A percentile compares a stretch with the other conserved stretches of the same genome.
Conservation (phyloP, 2,888 invertebrate genomes). For the Alloplasta piceator region DNA sequence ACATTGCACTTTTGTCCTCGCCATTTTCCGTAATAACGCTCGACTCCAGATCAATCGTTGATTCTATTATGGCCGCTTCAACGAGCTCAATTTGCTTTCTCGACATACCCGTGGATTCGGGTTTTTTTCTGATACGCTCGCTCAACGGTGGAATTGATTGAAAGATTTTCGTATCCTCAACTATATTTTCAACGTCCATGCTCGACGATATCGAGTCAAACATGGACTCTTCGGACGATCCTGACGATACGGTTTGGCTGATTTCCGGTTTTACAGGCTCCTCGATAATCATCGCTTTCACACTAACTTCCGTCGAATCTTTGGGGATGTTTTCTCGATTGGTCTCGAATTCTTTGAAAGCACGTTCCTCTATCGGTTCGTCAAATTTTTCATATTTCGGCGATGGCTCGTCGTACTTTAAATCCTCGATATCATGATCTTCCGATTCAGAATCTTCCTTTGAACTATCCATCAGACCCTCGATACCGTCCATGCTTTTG, state of each 20-base stretch:
- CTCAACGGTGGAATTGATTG: conserved; percentile 80
- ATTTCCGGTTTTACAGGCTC: conserved; percentile 64
- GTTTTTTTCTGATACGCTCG: conserved; percentile 80
- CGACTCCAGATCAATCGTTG: conserved; percentile 77
- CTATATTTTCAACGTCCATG: conserved; percentile 72
- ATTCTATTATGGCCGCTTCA: conserved; percentile 80
- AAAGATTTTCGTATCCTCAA: conserved; percentile 74
- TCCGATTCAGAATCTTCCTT: conserved; percentile 80
- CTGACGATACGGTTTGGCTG: conserved; percentile 52
- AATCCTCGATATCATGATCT: conserved; percentile 60
- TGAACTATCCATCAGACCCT: conserved; percentile 81
- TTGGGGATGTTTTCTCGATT: conserved; percentile 61
- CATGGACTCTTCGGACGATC: conserved; percentile 74
- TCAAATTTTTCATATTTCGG: conserved; percentile 37
- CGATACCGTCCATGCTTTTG: conserved; percentile 80
- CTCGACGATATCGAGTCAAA: conserved; percentile 76
- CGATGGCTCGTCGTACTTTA: conserved; percentile 46
- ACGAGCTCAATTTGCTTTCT: conserved; percentile 79
- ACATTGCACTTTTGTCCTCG: conserved; percentile 77
- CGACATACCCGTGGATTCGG: conserved; percentile 69
- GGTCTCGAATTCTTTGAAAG: conserved; percentile 73
- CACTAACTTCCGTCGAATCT: conserved; percentile 28
- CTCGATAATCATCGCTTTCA: conserved; percentile 12
- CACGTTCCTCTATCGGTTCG: conserved; percentile 66
- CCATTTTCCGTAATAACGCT: conserved; percentile 70